Conservation (phyloP, 2,113 vertebrate species). For the Triplophysa siluroides region DNA sequence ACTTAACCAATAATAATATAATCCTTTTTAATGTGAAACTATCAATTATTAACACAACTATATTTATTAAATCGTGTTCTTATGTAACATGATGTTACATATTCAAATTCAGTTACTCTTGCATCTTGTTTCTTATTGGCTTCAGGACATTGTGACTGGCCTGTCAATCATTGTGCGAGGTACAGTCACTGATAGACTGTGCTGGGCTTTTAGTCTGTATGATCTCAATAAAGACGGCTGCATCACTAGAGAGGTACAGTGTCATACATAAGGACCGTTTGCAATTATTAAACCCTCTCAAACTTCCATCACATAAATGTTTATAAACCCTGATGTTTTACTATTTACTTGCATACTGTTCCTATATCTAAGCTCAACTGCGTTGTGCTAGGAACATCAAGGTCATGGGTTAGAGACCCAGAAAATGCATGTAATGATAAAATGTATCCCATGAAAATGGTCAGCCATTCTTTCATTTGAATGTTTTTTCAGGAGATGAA, state of each 20-base stretch:
- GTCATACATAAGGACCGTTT: neutral
- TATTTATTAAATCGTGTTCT: neutral
- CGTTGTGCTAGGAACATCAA: too few relatives aligned
- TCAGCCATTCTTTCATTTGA: neutral
- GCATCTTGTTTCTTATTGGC: conserved; percentile 27
- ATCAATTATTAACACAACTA: too few relatives aligned
- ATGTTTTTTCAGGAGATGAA: conserved; percentile 88
- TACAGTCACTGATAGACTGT: conserved; percentile 90
- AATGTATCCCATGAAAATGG: too few relatives aligned
- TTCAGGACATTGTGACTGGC: conserved; percentile 93
- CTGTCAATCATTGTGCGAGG: conserved; percentile 94
- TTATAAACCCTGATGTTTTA: too few relatives aligned
- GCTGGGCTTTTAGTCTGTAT: conserved; percentile 98
- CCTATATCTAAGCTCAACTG: too few relatives aligned
- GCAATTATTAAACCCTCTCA: neutral
- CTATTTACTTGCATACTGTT: too few relatives aligned
- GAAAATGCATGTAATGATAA: too few relatives aligned
- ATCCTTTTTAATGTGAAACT: too few relatives aligned
- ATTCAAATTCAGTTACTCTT: neutral
- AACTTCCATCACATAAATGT: too few relatives aligned
- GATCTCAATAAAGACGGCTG: conserved; percentile 98
- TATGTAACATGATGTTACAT: neutral
- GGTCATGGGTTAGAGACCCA: too few relatives aligned
- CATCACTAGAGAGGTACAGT: conserved; percentile 94
- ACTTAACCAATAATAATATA: neutral